Percentiles rank a stretch among this genome's conserved stretches.
Conservation (phyloP, 1,140 invertebrate genomes). For the Archegozetes longisetosus region DNA sequence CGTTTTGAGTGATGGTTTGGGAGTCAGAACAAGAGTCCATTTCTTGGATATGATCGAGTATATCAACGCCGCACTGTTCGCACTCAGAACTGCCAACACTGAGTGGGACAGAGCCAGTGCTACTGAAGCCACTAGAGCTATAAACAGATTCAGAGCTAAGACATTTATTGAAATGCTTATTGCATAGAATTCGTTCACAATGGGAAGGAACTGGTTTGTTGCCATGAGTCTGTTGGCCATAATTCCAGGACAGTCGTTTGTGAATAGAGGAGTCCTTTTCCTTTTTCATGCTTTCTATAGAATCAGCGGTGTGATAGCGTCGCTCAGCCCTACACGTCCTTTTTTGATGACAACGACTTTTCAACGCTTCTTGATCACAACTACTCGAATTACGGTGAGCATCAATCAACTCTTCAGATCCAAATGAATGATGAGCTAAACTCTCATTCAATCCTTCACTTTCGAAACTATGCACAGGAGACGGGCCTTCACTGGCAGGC, state of each 20-base stretch:
- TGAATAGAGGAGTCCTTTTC: conserved; percentile 40
- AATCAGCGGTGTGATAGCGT: conserved; percentile 46
- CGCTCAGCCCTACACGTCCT: conserved; percentile 36
- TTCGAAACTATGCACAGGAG: conserved; percentile 8
- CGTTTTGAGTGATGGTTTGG: background rate
- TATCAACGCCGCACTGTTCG: conserved; percentile 13
- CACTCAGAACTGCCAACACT: conserved; percentile 29
- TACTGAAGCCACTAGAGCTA: conserved; percentile 39
- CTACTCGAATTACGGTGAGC: background rate
- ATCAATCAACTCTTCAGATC: background rate
- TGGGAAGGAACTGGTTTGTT: background rate
- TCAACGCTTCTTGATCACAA: background rate
- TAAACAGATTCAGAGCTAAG: conserved; percentile 33
- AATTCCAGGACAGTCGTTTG: conserved; percentile 49
- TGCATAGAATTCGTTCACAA: conserved; percentile 14
- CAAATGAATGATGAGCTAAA: background rate
- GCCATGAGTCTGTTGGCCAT: conserved; percentile 28
- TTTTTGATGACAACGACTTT: conserved; percentile 26
- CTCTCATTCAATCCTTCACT: background rate
- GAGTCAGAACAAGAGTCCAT: conserved; percentile 14
- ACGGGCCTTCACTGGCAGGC: conserved; percentile 6
- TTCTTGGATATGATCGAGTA: conserved; percentile 18
- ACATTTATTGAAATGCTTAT: conserved; percentile 18
- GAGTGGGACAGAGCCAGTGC: conserved; percentile 33
- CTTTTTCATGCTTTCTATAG: conserved; percentile 45